These are phyloP conservation scores for Holacanthella duospinosa DNA, from an alignment of 2,888 invertebrate species.

Conservation along the genomic window DNA sequence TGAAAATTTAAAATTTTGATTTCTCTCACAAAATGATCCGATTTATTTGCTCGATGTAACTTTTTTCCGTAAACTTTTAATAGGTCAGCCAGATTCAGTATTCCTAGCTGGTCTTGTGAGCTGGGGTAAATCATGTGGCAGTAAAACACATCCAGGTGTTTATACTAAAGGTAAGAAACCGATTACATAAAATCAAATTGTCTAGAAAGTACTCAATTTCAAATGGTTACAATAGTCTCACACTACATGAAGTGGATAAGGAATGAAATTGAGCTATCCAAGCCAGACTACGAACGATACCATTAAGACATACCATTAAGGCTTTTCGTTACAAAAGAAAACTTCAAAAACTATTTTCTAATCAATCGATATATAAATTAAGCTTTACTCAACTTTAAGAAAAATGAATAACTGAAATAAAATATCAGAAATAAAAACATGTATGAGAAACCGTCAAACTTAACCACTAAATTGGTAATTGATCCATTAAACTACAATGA, in stretches of 20 bases:
- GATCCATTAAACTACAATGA: too few species aligned
- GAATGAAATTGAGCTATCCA: constrained; percentile 8
- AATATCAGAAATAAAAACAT: too few species aligned
- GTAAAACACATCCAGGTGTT: not conserved
- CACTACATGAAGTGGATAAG: constrained; percentile 9
- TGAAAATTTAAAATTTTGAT: not conserved
- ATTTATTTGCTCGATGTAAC: not conserved
- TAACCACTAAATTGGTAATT: too few species aligned
- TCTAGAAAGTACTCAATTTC: not conserved
- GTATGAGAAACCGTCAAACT: too few species aligned
- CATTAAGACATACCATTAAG: constrained; percentile 23
- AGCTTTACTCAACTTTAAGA: too few species aligned
- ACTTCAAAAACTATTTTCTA: too few species aligned
- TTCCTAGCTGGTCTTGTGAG: constrained; percentile 5
- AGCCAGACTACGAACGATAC: constrained; percentile 9
- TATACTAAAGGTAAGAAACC: constrained; percentile 6
- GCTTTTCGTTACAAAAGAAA: too few species aligned
- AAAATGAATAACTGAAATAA: too few species aligned
- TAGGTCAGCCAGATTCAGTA: constrained; percentile 4
- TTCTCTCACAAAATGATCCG: not conserved
- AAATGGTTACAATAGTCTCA: not conserved
- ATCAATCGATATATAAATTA: too few species aligned
- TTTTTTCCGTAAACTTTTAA: not conserved
- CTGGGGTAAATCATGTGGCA: constrained; percentile 6
- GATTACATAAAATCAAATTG: not conserved